Conservation (phyloP, 2,888 invertebrate species). For the Octonoba sinensis region DNA sequence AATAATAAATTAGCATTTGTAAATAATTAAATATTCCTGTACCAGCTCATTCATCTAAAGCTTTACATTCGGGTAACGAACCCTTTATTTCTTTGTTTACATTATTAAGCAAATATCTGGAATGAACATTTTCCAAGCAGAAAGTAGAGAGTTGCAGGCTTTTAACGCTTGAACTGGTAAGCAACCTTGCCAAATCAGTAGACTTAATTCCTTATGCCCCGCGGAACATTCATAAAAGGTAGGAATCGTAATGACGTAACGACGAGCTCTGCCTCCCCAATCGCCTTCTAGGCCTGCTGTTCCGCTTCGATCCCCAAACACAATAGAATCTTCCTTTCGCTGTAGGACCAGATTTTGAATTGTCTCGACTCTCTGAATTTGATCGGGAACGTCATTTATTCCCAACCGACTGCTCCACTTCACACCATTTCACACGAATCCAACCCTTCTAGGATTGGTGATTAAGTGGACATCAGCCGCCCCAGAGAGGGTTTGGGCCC, state of each 20-base stretch:
- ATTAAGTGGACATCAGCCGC: conserved; percentile 57
- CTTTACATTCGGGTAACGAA: too few species aligned
- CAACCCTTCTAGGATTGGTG: conserved; percentile 50
- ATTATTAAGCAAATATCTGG: too few species aligned
- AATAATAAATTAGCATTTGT: too few species aligned
- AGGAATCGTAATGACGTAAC: conserved; percentile 53
- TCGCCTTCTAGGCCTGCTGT: conserved; percentile 30
- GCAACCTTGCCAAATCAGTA: not conserved
- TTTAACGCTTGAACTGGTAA: too few species aligned
- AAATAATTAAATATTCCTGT: too few species aligned
- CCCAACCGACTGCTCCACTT: conserved; percentile 29
- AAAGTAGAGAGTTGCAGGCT: too few species aligned
- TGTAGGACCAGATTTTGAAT: conserved; percentile 16
- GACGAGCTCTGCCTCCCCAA: conserved; percentile 12
- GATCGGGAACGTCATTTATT: conserved; percentile 53
- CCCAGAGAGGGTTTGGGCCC: conserved; percentile 17
- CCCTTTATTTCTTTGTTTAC: too few species aligned
- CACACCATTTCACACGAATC: conserved; percentile 59
- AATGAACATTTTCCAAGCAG: too few species aligned
- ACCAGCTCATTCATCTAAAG: too few species aligned
- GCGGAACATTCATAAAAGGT: conserved; percentile 35
- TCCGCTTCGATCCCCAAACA: conserved; percentile 48
- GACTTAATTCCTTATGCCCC: conserved; percentile 44
- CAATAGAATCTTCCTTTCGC: conserved; percentile 11
- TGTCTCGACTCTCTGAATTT: conserved; percentile 33